Evolutionary conservation across 2,797 vertebrate species (phyloP).

Genomic region (Chloroceryle inda): DNA sequence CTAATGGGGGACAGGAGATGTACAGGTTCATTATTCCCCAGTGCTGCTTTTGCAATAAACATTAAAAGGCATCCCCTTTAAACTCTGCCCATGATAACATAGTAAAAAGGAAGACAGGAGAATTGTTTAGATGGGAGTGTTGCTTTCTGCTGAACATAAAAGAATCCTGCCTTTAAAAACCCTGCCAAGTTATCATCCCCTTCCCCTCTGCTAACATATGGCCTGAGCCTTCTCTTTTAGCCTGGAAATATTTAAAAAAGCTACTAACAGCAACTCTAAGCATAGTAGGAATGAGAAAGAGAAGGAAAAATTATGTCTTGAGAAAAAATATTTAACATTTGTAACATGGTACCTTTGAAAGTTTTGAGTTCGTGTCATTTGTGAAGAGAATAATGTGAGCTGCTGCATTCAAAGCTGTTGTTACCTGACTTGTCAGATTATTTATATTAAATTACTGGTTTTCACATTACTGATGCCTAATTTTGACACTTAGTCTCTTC

Average conservation of each 20-base stretch:
- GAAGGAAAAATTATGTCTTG: neutral
- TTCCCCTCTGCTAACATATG: neutral
- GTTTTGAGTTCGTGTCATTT: neutral
- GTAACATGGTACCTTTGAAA: neutral
- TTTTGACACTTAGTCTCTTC: neutral
- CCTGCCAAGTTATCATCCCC: neutral
- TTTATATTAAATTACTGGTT: neutral
- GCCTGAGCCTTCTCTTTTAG: neutral
- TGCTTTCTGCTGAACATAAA: constrained; percentile 6
- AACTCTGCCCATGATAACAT: neutral
- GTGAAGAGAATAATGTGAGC: neutral
- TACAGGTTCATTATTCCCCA: neutral
- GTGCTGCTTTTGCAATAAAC: neutral
- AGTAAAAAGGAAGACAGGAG: neutral
- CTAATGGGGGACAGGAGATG: neutral
- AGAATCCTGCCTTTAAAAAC: neutral
- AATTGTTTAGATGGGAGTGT: constrained; percentile 21
- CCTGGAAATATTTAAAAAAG: neutral
- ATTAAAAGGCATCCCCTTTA: neutral
- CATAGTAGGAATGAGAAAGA: neutral
- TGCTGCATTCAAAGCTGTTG: neutral
- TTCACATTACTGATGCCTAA: neutral
- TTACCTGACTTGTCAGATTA: neutral
- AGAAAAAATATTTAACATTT: neutral
- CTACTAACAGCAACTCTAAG: neutral